Percentiles rank a stretch among this genome's conserved stretches.
phyloP scores from a whole-genome alignment of 2,797 vertebrate species.

The Carcharodon carcharias region DNA sequence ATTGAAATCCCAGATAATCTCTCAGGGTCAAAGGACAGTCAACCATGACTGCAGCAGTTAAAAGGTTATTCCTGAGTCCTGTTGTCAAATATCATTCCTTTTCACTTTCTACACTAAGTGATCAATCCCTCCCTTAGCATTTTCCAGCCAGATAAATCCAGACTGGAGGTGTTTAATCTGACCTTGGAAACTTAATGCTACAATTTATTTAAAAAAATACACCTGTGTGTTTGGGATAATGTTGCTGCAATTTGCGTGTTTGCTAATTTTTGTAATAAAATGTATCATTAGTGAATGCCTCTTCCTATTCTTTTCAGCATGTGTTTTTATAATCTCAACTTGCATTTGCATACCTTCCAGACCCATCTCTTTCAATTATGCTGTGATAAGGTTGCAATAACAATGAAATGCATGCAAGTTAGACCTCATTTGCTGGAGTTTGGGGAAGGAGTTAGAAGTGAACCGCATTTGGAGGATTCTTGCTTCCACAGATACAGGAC shows the following conservation, averaged over 20 bases:
- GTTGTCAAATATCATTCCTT: slow-evolving; percentile 70
- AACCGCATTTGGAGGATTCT: slow-evolving; percentile 10
- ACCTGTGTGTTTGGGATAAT: neutral
- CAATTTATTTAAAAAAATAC: slow-evolving; percentile 41
- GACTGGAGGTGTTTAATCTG: slow-evolving; percentile 70
- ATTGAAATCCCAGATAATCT: slow-evolving; percentile 75
- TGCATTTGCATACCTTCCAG: neutral
- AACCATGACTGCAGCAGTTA: slow-evolving; percentile 68
- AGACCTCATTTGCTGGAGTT: neutral
- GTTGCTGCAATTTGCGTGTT: neutral
- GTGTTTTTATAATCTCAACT: neutral
- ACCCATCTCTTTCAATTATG: neutral
- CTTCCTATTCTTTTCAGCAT: neutral
- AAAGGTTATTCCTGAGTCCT: slow-evolving; percentile 75
- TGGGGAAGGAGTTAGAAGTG: neutral
- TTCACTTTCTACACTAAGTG: slow-evolving; percentile 47
- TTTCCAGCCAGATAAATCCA: slow-evolving; percentile 62
- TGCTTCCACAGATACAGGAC: neutral
- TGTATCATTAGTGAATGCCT: neutral
- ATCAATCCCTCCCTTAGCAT: slow-evolving; percentile 44
- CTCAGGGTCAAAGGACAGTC: slow-evolving; percentile 68
- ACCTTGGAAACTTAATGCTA: slow-evolving; percentile 72
- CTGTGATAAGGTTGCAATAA: neutral
- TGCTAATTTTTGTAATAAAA: neutral
- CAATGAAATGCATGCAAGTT: neutral